phyloP scores from a whole-genome alignment of 1,140 invertebrate genomes.

The Hydropsyche tenuis region DNA sequence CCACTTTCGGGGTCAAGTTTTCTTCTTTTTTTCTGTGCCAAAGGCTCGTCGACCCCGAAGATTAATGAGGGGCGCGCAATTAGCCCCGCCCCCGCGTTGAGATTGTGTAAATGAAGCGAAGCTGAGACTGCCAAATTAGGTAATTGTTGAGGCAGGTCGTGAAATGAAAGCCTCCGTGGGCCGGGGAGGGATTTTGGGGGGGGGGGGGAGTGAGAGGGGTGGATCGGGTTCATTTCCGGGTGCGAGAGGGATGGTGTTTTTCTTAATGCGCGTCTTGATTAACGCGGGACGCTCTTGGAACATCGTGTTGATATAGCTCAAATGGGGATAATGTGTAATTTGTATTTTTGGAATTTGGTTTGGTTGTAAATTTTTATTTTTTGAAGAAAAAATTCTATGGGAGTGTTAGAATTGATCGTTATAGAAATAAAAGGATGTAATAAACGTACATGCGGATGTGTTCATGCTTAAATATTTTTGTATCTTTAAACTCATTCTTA shows the following conservation, averaged over 20 bases:
- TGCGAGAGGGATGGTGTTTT: conserved; percentile 47
- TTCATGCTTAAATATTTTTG: too few relatives aligned
- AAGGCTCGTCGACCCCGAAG: conserved; percentile 22
- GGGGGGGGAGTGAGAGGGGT: conserved; percentile 36
- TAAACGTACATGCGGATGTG: too few relatives aligned
- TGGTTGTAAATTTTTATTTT: too few relatives aligned
- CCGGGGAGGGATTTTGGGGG: conserved; percentile 37
- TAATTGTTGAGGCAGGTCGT: conserved; percentile 48
- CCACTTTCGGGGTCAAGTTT: conserved; percentile 11
- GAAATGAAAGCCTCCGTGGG: conserved; percentile 6
- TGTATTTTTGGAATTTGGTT: too few relatives aligned
- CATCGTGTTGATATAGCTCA: conserved; percentile 32
- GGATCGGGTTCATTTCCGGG: conserved; percentile 26
- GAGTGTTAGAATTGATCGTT: too few relatives aligned
- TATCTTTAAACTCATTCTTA: too few relatives aligned
- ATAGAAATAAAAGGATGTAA: too few relatives aligned
- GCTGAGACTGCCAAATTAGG: conserved; percentile 47
- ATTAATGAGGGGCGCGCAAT: conserved; percentile 32
- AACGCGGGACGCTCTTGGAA: conserved; percentile 37
- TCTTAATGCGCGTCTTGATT: conserved; percentile 50
- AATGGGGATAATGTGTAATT: too few relatives aligned
- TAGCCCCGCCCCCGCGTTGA: conserved; percentile 24
- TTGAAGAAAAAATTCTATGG: too few relatives aligned
- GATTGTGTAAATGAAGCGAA: conserved; percentile 46
- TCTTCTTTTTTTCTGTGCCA: not conserved